Conservation (phyloP, 2,113 vertebrate species). For the Hyla sarda region DNA sequence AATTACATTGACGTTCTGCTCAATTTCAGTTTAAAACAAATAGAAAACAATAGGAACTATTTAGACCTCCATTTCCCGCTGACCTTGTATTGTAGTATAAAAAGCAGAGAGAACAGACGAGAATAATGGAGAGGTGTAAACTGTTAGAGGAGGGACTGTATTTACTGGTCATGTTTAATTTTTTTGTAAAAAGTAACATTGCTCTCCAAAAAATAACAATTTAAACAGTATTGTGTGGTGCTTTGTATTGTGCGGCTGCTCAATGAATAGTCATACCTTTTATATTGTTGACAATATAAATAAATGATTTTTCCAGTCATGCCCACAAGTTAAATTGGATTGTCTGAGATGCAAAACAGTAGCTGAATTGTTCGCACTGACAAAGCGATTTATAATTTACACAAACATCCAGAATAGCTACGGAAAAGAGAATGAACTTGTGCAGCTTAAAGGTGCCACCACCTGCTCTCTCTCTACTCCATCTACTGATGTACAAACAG, state of each 20-base stretch:
- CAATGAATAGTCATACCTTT: not conserved
- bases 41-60: not conserved
- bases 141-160: not conserved
- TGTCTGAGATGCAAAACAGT: not conserved
- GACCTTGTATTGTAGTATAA: not conserved
- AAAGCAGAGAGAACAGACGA: too few species aligned
- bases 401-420: not conserved
- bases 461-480: not conserved
- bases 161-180: not conserved
- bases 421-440: not conserved
- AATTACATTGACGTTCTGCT: not conserved
- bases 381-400: not conserved
- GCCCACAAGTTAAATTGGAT: constrained; percentile 3
- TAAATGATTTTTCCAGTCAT: constrained; percentile 3
- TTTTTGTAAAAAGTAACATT: not conserved
- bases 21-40: not conserved
- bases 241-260: not conserved
- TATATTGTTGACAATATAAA: not conserved
- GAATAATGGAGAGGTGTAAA: not conserved
- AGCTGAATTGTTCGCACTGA: not conserved
- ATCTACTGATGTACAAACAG: not conserved
- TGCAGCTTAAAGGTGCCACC: not conserved
- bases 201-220: not conserved
- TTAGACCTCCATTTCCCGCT: not conserved
- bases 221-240: not conserved